Evolutionary conservation across 2,888 invertebrate species (phyloP), one percentile per base, ranked within the genome.

Genomic region (Calliscelio sp.): DNA sequence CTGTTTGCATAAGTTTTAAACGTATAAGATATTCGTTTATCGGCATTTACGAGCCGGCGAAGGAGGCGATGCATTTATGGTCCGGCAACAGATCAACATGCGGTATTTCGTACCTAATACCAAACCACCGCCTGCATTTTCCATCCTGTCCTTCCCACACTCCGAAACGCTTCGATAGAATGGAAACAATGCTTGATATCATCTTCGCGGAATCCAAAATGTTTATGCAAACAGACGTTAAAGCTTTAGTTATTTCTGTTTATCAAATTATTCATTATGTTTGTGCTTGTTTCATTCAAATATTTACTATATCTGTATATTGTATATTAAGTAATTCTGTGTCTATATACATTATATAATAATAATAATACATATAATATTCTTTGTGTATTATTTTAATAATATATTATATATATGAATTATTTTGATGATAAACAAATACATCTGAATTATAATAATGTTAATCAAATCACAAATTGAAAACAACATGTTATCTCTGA

Each of bases 141-240:
- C 73, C 53, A 55, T 25, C 59, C 68, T 28, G 46, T 41, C 75
- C 63, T 44, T 70, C 49, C 63, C 61, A 22, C 53, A n/a, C 61
- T 18, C 28, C 24, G 38, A 55, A 82, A 59, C 70, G 51, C 82
- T 53, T 7, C 59, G 73, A 25, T 49, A 65, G 82, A 75, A 81
- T 70, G 75, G 63, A 61, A 81, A 81, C 81, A 73, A 83, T 73
- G 73, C 73, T 61, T 70, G 70, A 70, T 78, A 70, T 70, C 78
- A 78, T 78, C 78, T 70, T 70, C 53, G 61, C 70, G 70, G 78
- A 78, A 78, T 78, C 70, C 70, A 70, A 78, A 78, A 61, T 68
- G 70, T 77, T 77, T 78, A 70, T 78, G 46, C 78, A 78, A 77
- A 61, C 74, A 55, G 46, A 73, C 73, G 46, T 73, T 73, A 73